Evolutionary conservation across 1,140 invertebrate species (phyloP).

Genomic region (Ctenoplectra terminalis): DNA sequence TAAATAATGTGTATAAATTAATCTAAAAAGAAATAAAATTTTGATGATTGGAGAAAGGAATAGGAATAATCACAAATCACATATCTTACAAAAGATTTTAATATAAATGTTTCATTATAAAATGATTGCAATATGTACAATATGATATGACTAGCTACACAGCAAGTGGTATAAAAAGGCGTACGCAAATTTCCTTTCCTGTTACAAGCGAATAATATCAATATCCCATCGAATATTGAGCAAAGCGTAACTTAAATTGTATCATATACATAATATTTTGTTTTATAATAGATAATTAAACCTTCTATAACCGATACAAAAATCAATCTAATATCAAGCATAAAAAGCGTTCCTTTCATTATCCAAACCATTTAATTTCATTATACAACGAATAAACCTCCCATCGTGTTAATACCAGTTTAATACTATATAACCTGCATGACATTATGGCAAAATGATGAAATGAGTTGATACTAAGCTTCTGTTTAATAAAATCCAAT

Average conservation of each 20-base stretch:
- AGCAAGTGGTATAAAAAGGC: not conserved
- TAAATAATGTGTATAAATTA: too few relatives aligned
- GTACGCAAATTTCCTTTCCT: not conserved
- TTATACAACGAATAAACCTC: not conserved
- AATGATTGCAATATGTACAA: slow-evolving; percentile 41
- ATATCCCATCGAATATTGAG: not conserved
- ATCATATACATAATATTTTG: not conserved
- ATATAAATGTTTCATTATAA: slow-evolving; percentile 30
- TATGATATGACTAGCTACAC: slow-evolving; percentile 32
- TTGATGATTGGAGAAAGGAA: not conserved
- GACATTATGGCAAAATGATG: not conserved
- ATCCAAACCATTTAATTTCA: not conserved
- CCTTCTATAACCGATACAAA: too few relatives aligned
- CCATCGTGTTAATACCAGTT: too few relatives aligned
- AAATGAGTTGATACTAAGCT: not conserved
- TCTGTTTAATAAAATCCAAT: not conserved
- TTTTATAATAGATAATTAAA: too few relatives aligned
- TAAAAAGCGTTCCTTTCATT: not conserved
- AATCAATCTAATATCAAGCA: too few relatives aligned
- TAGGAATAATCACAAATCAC: not conserved
- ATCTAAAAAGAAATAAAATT: not conserved
- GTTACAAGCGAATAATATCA: not conserved
- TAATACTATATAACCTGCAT: not conserved
- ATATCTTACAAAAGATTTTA: slow-evolving; percentile 21
- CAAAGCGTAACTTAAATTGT: not conserved